These are phyloP conservation scores for Aricia artaxerxes DNA, from an alignment of 2,888 invertebrate species.

Conservation along the genomic window DNA sequence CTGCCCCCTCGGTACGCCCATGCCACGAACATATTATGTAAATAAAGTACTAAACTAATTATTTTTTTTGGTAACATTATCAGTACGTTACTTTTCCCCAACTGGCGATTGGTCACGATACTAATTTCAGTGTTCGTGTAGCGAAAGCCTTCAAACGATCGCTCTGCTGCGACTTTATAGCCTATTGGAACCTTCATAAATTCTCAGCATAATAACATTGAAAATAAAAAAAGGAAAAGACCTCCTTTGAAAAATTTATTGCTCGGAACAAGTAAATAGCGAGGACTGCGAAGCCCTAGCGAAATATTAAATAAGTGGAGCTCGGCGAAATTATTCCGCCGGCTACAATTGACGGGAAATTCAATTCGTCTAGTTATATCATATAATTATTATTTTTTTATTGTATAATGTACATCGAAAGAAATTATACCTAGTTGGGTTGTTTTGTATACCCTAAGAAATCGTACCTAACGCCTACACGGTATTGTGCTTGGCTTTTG, in stretches of 20 bases:
- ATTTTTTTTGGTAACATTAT: neutral
- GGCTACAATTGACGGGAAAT: neutral
- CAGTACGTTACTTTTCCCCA: neutral
- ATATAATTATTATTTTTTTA: neutral
- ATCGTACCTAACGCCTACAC: neutral
- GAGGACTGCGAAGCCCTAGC: constrained; percentile 8
- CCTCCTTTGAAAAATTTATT: constrained; percentile 9
- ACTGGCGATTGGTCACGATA: neutral
- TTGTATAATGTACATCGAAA: neutral
- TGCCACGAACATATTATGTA: neutral
- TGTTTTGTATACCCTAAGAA: no score
- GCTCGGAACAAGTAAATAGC: neutral
- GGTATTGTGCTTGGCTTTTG: neutral
- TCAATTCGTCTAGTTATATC: neutral
- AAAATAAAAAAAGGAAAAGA: constrained; percentile 7
- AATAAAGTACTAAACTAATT: neutral
- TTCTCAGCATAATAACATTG: constrained; percentile 17
- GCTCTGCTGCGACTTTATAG: constrained; percentile 11
- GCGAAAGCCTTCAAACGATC: constrained; percentile 1
- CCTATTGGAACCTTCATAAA: constrained; percentile 19
- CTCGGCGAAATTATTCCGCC: constrained; percentile 4
- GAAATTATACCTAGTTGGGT: neutral
- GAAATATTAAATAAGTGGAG: constrained; percentile 16
- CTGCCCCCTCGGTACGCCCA: no score
- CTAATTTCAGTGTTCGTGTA: constrained; percentile 10